Evolutionary conservation across 2,888 invertebrate species (phyloP).

Genomic region (Orchestes rusci): DNA sequence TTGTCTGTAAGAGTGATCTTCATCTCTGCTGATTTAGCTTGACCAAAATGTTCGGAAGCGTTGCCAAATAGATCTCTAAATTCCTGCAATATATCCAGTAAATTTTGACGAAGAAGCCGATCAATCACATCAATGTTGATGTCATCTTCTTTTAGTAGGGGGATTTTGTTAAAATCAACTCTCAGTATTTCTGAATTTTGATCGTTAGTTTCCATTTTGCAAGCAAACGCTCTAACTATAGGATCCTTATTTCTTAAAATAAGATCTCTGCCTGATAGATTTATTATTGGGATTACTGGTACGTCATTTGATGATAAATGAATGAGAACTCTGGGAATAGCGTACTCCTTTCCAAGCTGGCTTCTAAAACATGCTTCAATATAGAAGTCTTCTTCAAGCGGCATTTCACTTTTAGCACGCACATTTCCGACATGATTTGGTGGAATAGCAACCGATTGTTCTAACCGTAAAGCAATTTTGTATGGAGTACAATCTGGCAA

Average conservation of each 20-base stretch:
- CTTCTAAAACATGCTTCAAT: too few relatives aligned
- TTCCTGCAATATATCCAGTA: not conserved
- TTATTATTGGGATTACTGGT: slow-evolving; percentile 1
- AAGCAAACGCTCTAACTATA: not conserved
- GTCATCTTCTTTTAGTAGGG: not conserved
- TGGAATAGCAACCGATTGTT: too few relatives aligned
- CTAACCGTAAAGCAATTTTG: too few relatives aligned
- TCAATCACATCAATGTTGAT: not conserved
- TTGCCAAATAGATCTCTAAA: not conserved
- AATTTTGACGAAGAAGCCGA: not conserved
- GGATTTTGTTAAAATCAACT: not conserved
- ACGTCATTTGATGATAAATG: not conserved
- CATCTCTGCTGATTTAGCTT: not conserved
- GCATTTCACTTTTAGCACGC: too few relatives aligned
- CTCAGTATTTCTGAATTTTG: not conserved
- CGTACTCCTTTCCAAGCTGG: too few relatives aligned
- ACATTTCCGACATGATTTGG: too few relatives aligned
- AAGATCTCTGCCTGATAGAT: not conserved
- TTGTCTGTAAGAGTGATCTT: not conserved
- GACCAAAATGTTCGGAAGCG: not conserved
- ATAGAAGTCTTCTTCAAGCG: too few relatives aligned
- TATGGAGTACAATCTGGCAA: too few relatives aligned
- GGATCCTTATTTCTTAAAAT: not conserved
- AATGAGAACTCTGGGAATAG: too few relatives aligned
- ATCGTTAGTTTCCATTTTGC: not conserved